A percentile compares a stretch with the other conserved stretches of the same genome.
phyloP scores from a whole-genome alignment of 2,797 vertebrate species.

The Gymnoscopelus braueri region DNA sequence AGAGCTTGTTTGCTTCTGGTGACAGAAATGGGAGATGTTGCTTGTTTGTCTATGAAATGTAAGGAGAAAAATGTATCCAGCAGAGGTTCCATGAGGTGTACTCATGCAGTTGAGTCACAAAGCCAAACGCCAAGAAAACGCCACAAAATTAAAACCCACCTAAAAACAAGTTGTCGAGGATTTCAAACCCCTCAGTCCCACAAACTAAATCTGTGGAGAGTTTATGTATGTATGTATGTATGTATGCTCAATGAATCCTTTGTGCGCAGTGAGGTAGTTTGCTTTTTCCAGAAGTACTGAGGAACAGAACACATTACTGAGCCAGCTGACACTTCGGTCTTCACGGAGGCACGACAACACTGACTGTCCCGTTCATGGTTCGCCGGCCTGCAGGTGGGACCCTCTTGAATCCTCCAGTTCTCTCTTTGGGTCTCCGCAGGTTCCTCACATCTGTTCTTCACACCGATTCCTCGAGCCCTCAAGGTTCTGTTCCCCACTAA shows the following conservation, averaged over 20 bases:
- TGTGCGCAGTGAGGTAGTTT: constrained; percentile 1
- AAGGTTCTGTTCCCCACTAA: constrained; percentile 22
- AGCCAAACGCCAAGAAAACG: too few relatives aligned
- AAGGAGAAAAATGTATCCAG: constrained; percentile 1
- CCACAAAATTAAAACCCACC: not conserved
- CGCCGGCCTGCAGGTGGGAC: constrained; percentile 28
- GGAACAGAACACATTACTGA: constrained; percentile 20
- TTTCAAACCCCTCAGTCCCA: not conserved
- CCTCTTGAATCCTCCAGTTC: constrained; percentile 45
- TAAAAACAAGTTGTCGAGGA: not conserved
- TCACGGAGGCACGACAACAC: constrained; percentile 32
- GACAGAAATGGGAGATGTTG: not conserved
- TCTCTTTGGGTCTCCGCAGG: constrained; percentile 13
- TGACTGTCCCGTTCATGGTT: constrained; percentile 11
- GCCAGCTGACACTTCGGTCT: constrained; percentile 37
- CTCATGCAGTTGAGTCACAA: not conserved
- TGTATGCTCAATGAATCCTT: constrained; percentile 27
- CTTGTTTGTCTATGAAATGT: not conserved
- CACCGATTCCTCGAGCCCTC: constrained; percentile 12
- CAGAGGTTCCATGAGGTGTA: not conserved
- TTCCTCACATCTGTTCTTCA: constrained; percentile 21
- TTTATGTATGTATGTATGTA: constrained; percentile 8
- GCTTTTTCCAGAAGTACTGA: constrained; percentile 19
- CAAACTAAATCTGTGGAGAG: not conserved
- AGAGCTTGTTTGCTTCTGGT: not conserved